Percentiles rank a stretch among this genome's conserved stretches.
These are phyloP conservation scores for Harpalus rufipes DNA, from an alignment of 2,888 invertebrate species.

Conservation along the genomic window DNA sequence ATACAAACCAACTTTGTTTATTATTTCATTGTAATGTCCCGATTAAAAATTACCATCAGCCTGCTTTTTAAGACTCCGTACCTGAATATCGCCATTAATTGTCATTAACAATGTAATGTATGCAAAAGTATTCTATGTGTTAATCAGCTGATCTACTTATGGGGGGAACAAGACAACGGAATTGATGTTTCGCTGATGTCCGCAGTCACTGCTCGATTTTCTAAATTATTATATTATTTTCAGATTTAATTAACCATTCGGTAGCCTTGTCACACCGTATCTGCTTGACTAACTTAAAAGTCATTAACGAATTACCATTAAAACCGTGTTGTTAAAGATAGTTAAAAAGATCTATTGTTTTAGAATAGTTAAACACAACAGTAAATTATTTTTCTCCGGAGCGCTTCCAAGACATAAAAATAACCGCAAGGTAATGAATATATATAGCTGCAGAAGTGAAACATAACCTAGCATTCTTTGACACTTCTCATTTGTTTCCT, in stretches of 20 bases:
- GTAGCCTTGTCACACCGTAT: background rate
- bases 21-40: slow-evolving; percentile 65
- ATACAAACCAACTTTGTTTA: slow-evolving; percentile 60
- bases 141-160: slow-evolving; percentile 61
- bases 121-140: slow-evolving; percentile 67
- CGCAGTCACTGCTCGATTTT: slow-evolving; percentile 9
- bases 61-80: slow-evolving; percentile 40
- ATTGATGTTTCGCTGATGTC: slow-evolving; percentile 7
- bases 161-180: slow-evolving; percentile 16
- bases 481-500: slow-evolving; percentile 13
- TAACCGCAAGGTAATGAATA: background rate
- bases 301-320: too few species aligned
- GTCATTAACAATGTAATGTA: slow-evolving; percentile 71
- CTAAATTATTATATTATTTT: background rate
- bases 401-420: background rate
- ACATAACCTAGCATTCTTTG: slow-evolving; percentile 10
- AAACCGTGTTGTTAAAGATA: too few species aligned
- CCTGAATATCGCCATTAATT: slow-evolving; percentile 71
- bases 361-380: too few species aligned
- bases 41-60: slow-evolving; percentile 62
- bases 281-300: too few species aligned
- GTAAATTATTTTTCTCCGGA: too few species aligned
- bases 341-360: too few species aligned
- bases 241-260: slow-evolving; percentile 1
- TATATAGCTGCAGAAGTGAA: slow-evolving; percentile 3